phyloP scores from a whole-genome alignment of 1,140 invertebrate species.

The Drosophila bocqueti region DNA sequence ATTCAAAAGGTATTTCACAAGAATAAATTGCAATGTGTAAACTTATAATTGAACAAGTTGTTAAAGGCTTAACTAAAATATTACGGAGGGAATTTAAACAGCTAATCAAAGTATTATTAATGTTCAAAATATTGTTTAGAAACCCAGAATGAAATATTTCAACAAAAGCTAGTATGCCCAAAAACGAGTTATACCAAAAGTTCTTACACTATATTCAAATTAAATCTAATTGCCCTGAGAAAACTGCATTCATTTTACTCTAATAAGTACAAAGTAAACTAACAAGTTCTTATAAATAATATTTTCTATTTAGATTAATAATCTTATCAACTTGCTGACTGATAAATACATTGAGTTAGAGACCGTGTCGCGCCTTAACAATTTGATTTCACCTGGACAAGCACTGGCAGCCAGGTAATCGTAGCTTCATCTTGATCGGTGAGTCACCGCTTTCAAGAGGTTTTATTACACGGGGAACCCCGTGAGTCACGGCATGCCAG shows the following conservation, averaged over 20 bases:
- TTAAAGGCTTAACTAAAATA: neutral
- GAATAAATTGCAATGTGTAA: neutral
- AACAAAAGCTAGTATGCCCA: neutral
- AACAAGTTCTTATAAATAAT: neutral
- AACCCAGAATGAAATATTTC: neutral
- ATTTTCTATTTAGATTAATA: conserved; percentile 2
- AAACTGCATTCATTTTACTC: neutral
- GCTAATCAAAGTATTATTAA: too few relatives aligned
- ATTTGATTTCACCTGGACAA: conserved; percentile 16
- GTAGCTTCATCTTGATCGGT: conserved; percentile 20
- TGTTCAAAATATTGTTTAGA: neutral
- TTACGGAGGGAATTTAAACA: neutral
- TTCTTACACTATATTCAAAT: neutral
- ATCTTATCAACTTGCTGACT: neutral
- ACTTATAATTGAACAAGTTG: neutral
- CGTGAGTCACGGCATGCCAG: conserved; percentile 47
- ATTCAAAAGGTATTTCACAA: neutral
- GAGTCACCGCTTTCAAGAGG: conserved; percentile 24
- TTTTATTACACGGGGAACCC: conserved; percentile 15
- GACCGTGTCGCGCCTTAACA: neutral
- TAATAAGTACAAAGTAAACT: neutral
- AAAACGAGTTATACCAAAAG: too few relatives aligned
- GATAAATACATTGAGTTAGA: conserved; percentile 10
- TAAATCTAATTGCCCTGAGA: neutral
- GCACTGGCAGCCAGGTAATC: neutral